Conservation (phyloP, 2,888 invertebrate genomes). For the Chrysodeixis includens region DNA sequence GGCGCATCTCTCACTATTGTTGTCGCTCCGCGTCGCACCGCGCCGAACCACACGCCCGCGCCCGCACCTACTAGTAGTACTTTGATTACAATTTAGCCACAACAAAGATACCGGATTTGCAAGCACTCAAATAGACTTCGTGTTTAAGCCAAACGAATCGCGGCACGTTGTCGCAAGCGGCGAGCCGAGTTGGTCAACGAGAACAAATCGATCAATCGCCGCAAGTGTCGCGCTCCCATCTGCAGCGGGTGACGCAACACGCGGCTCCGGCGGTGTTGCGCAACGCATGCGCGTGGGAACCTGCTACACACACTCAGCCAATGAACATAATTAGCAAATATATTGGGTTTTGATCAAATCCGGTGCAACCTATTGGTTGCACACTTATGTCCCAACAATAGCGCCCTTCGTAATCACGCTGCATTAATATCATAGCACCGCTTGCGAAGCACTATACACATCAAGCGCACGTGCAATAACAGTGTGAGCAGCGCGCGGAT, state of each 20-base stretch:
- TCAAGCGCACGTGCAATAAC: too few relatives aligned
- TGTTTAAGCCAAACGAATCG: conserved; percentile 13
- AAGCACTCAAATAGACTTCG: conserved; percentile 15
- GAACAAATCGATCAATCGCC: conserved; percentile 26
- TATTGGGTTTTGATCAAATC: background rate
- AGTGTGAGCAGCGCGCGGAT: too few relatives aligned
- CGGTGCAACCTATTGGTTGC: background rate
- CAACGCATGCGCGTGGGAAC: conserved; percentile 32
- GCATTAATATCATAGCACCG: background rate
- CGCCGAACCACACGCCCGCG: conserved; percentile 1
- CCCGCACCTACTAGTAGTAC: background rate
- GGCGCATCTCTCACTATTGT: conserved; percentile 45
- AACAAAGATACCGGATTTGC: background rate
- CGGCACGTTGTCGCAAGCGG: conserved; percentile 19
- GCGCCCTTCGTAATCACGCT: background rate
- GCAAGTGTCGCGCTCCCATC: conserved; percentile 13
- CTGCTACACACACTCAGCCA: background rate
- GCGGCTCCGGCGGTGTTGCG: conserved; percentile 9
- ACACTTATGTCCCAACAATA: background rate
- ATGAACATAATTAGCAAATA: conserved; percentile 12
- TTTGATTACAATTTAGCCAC: background rate
- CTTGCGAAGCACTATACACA: too few relatives aligned
- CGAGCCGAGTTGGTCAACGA: conserved; percentile 27
- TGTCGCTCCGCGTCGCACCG: conserved; percentile 8
- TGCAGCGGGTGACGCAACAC: conserved; percentile 18